phyloP scores from a whole-genome alignment of 2,888 invertebrate genomes.

The Apoderus coryli region DNA sequence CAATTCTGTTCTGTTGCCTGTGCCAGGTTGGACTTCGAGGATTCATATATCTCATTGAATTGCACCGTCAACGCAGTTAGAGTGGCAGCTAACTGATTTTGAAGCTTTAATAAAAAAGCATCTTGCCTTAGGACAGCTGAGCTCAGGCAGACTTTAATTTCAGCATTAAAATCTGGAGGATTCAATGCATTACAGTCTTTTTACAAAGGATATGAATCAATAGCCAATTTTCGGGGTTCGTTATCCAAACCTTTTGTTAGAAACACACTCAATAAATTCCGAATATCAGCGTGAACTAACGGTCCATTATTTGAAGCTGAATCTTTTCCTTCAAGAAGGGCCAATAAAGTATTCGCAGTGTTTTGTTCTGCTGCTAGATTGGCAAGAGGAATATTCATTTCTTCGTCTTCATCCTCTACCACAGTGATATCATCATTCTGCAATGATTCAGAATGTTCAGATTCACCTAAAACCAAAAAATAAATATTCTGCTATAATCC shows the following conservation, averaged over 20 bases:
- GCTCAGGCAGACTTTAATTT: slow-evolving; percentile 10
- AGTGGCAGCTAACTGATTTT: slow-evolving; percentile 8
- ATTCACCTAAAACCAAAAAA: slow-evolving; percentile 3
- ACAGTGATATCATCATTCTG: slow-evolving; percentile 1
- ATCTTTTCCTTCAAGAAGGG: not conserved
- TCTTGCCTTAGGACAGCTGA: slow-evolving; percentile 8
- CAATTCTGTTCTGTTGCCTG: slow-evolving; percentile 3
- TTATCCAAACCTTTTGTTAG: slow-evolving; percentile 9
- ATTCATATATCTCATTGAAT: slow-evolving; percentile 6
- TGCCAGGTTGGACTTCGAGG: not conserved
- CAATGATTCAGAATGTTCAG: slow-evolving; percentile 8
- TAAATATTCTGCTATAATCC: too few species aligned
- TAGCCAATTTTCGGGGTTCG: slow-evolving; percentile 7
- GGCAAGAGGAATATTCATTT: slow-evolving; percentile 5
- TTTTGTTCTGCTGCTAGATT: slow-evolving; percentile 4
- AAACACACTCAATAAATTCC: slow-evolving; percentile 7
- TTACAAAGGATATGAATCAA: slow-evolving; percentile 8
- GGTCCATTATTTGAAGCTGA: slow-evolving; percentile 1
- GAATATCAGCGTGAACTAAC: slow-evolving; percentile 12
- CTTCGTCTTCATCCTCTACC: slow-evolving; percentile 4
- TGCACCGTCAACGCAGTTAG: slow-evolving; percentile 12
- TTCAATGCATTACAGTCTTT: slow-evolving; percentile 8
- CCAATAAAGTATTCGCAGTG: slow-evolving; percentile 1
- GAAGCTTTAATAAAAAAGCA: slow-evolving; percentile 9
- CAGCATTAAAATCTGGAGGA: slow-evolving; percentile 9